A percentile compares a stretch with the other conserved stretches of the same genome.
These are phyloP conservation scores for Antigone vipio DNA, from an alignment of 2,113 vertebrate genomes.

Conservation along the genomic window DNA sequence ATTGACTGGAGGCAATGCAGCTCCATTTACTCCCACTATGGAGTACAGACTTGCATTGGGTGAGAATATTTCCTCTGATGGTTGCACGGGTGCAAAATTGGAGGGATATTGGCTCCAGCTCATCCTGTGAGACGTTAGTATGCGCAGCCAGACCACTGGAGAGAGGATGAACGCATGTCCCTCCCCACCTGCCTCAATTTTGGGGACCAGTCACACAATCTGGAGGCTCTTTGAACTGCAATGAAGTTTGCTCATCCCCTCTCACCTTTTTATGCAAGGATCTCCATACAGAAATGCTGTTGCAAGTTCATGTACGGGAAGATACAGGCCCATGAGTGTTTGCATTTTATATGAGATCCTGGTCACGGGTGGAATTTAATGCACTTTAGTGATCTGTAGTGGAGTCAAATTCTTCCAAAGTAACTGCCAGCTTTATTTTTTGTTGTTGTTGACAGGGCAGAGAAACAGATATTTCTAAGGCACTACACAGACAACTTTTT, in stretches of 20 bases:
- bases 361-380: not conserved
- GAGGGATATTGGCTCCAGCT: not conserved
- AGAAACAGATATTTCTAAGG: not conserved
- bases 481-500: not conserved
- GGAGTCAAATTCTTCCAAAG: not conserved
- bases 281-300: not conserved
- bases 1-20: not conserved
- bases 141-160: not conserved
- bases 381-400: not conserved
- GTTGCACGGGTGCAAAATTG: not conserved
- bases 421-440: not conserved
- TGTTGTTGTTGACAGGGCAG: not conserved
- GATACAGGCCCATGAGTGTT: not conserved
- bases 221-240: not conserved
- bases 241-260: not conserved
- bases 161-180: not conserved
- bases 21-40: not conserved
- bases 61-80: not conserved
- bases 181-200: accelerated
- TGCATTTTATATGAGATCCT: not conserved
- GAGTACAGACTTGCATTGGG: not conserved
- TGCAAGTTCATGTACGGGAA: not conserved
- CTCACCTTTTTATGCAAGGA: not conserved
- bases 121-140: not conserved
- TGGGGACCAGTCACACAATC: not conserved